phyloP scores from a whole-genome alignment of 2,797 vertebrate genomes.

The Trachurus trachurus region DNA sequence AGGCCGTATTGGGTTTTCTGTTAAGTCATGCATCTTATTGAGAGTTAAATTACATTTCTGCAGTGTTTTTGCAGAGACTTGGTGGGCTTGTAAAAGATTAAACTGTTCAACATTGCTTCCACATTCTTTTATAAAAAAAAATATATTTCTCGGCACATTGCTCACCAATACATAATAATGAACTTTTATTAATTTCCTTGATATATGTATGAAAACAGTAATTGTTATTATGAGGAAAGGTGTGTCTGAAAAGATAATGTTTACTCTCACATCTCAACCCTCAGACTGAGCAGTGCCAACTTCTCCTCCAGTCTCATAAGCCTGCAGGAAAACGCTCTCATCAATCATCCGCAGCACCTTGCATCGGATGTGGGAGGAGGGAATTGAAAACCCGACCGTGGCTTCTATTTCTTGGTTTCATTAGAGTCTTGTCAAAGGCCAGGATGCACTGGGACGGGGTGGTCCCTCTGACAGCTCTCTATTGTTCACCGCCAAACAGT shows the following conservation, averaged over 20 bases:
- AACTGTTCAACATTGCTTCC: slow-evolving; percentile 39
- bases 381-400: slow-evolving; percentile 67
- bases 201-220: slow-evolving; percentile 33
- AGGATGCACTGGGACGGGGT: slow-evolving; percentile 69
- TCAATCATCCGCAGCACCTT: slow-evolving; percentile 78
- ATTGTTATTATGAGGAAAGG: slow-evolving; percentile 43
- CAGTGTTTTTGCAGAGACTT: slow-evolving; percentile 47
- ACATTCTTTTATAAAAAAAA: slow-evolving; percentile 28
- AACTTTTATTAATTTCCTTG: slow-evolving; percentile 39
- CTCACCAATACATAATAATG: slow-evolving; percentile 25
- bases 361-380: slow-evolving; percentile 37
- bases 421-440: slow-evolving; percentile 50
- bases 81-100: slow-evolving; percentile 62
- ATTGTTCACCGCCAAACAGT: slow-evolving; percentile 59
- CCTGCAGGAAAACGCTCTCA: slow-evolving; percentile 69
- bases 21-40: slow-evolving; percentile 63
- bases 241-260: slow-evolving; percentile 61
- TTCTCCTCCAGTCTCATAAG: slow-evolving; percentile 51
- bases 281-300: slow-evolving; percentile 39
- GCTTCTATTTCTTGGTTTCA: slow-evolving; percentile 70
- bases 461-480: slow-evolving; percentile 63
- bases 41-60: slow-evolving; percentile 60
- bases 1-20: slow-evolving; percentile 50
- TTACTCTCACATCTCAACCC: slow-evolving; percentile 40
- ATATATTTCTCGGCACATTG: slow-evolving; percentile 10